Evolutionary conservation across 2,113 vertebrate species (phyloP).

Genomic region (Propithecus coquereli): DNA sequence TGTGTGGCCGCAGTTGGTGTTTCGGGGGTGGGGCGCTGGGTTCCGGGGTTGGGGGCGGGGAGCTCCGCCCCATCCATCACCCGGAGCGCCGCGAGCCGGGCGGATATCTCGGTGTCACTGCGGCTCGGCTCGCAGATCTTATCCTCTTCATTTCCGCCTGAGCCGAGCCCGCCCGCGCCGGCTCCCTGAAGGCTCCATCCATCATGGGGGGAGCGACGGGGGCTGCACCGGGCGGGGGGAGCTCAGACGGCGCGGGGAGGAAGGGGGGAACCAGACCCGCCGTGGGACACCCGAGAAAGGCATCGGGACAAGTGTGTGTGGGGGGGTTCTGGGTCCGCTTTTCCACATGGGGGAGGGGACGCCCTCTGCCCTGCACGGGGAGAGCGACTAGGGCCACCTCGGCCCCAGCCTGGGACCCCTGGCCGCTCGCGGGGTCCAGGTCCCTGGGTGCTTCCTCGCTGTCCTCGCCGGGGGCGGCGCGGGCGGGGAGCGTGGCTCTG

Average conservation of each 20-base stretch:
- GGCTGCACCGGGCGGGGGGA: neutral
- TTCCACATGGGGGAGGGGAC: neutral
- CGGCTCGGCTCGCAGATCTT: constrained; percentile 66
- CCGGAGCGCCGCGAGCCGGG: neutral
- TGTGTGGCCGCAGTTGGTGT: neutral
- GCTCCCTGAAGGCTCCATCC: constrained; percentile 73
- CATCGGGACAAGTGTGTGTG: neutral
- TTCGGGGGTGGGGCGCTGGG: neutral
- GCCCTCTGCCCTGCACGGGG: neutral
- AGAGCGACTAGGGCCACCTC: neutral
- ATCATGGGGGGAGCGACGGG: constrained; percentile 43
- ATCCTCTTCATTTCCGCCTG: constrained; percentile 77
- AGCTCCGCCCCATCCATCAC: constrained; percentile 65
- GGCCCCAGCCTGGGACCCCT: neutral
- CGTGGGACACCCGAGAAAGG: neutral
- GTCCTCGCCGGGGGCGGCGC: neutral
- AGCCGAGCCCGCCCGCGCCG: constrained; percentile 43
- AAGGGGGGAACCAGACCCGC: neutral
- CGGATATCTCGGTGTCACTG: constrained; percentile 70
- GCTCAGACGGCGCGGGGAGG: neutral
- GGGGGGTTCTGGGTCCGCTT: neutral
- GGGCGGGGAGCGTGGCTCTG: neutral
- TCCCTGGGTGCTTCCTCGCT: neutral
- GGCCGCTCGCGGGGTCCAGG: neutral
- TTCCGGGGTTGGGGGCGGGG: neutral